Percentiles rank a stretch among this genome's conserved stretches.
phyloP scores from a whole-genome alignment of 2,888 invertebrate species.

The Amorpha juglandis region DNA sequence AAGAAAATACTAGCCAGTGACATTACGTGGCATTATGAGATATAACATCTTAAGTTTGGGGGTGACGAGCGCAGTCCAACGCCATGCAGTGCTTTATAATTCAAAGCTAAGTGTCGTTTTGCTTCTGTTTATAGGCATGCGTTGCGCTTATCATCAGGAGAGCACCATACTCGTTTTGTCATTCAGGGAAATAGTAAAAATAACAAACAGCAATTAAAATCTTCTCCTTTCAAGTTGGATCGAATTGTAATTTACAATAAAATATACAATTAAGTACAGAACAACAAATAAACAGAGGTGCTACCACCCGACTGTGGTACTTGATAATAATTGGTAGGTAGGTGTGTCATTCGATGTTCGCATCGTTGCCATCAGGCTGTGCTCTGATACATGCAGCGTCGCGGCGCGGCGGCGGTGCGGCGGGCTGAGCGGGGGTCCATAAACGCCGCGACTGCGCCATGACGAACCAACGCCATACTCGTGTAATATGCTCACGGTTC shows the following conservation, averaged over 20 bases:
- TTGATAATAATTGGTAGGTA: constrained; percentile 57
- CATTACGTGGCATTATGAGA: no score
- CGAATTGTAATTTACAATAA: neutral
- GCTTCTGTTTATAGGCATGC: no score
- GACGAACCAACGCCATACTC: constrained; percentile 62
- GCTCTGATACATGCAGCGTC: constrained; percentile 53
- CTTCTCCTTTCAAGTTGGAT: neutral
- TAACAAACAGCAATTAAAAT: no score
- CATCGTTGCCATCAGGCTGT: constrained; percentile 59
- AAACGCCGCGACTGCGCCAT: constrained; percentile 68
- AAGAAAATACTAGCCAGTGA: no score
- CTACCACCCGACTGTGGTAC: constrained; percentile 33
- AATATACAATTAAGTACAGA: neutral
- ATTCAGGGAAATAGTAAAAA: no score
- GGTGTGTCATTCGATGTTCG: constrained; percentile 46
- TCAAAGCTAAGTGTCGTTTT: no score
- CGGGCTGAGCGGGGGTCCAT: constrained; percentile 59
- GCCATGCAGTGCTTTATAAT: no score
- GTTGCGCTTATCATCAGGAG: no score
- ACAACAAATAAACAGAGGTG: constrained; percentile 6
- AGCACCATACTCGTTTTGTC: no score
- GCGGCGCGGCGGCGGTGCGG: constrained; percentile 46
- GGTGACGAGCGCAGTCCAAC: no score
- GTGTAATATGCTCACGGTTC: constrained; percentile 68
- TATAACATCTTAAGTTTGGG: no score